Evolutionary conservation across 1,140 invertebrate species (phyloP), one percentile per base, ranked within the genome.

Genomic region (Nilaparvata lugens): DNA sequence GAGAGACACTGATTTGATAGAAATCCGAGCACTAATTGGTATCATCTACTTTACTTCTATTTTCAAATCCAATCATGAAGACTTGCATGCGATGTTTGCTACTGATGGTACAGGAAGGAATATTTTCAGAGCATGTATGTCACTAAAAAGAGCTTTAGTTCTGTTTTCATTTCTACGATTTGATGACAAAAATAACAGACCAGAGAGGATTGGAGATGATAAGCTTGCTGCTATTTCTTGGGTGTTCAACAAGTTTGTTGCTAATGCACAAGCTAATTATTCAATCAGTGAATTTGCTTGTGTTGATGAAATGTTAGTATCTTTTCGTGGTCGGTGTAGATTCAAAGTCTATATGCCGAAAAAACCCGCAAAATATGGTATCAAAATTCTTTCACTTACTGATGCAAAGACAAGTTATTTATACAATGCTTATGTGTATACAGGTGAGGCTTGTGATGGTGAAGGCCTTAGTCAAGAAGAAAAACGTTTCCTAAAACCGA

Each of bases 301-400:
- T 16, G 42, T 45, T 16, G 42, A 45, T 45, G 42, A 45, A 45
- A 48, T 48, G 45, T 23, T 48, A 19, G 45, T 48, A 4, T 18
- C 16, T 48, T 75, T 74, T 62, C 53, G 69, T 40, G 74, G 74
- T 21, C 61, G 68, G 24, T 75, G 71, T 58, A 24, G 21, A 23
- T 78, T 77, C 60, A 65, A 69, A 51, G 67, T 72, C 54, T 77
- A 76, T 64, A 75, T 78, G 21, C 71, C 73, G 6, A 68, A 68
- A 40, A 78, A 79, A 69, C 75, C 76, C 2, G 68, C 67, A 48
- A 76, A 75, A 61, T 76, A 73, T 64, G 74, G 68, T 9, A 56
- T 64, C n/a, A 62, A 64, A 63, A 63, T 60, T 56, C 38, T 52
- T 48, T 42, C 24, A 24, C 53, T 18, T 62, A 62, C 35, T 28